phyloP scores from a whole-genome alignment of 2,888 invertebrate species.

The Taphrorychus bicolor region DNA sequence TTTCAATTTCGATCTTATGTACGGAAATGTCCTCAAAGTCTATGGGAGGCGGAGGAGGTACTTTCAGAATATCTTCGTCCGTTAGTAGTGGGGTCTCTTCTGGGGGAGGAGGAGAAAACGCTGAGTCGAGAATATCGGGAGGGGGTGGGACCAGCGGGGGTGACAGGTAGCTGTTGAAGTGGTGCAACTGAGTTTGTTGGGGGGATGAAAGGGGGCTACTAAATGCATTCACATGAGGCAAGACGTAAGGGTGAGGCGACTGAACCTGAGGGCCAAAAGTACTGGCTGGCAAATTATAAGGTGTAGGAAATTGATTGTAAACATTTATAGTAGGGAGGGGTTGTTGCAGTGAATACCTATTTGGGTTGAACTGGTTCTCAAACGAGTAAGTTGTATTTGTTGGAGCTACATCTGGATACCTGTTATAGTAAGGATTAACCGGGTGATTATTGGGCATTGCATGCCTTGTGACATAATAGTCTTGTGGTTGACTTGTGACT shows the following conservation, averaged over 20 bases:
- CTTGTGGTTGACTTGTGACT: too few species aligned
- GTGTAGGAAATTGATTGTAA: conserved; percentile 43
- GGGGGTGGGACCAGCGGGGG: conserved; percentile 7
- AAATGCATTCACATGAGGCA: conserved; percentile 1
- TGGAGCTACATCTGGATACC: too few species aligned
- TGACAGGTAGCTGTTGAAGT: conserved; percentile 14
- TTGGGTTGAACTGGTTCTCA: conserved; percentile 33
- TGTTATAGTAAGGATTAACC: too few species aligned
- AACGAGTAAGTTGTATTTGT: too few species aligned
- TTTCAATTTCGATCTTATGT: background rate
- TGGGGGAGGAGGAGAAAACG: conserved; percentile 37
- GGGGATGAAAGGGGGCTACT: conserved; percentile 13
- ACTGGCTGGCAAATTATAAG: too few species aligned
- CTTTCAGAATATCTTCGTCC: conserved; percentile 44
- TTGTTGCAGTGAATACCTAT: background rate
- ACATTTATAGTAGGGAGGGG: conserved; percentile 47
- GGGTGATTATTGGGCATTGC: too few species aligned
- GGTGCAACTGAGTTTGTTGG: background rate
- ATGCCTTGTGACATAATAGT: too few species aligned
- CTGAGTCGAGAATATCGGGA: conserved; percentile 11
- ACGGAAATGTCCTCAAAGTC: conserved; percentile 28
- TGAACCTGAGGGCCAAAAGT: too few species aligned
- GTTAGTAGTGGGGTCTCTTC: conserved; percentile 37
- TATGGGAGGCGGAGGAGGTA: conserved; percentile 47
- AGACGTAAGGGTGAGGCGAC: too few species aligned